Evolutionary conservation across 2,888 invertebrate genomes (phyloP), one percentile per base, ranked within the genome.

Genomic region (Anodontia alba): DNA sequence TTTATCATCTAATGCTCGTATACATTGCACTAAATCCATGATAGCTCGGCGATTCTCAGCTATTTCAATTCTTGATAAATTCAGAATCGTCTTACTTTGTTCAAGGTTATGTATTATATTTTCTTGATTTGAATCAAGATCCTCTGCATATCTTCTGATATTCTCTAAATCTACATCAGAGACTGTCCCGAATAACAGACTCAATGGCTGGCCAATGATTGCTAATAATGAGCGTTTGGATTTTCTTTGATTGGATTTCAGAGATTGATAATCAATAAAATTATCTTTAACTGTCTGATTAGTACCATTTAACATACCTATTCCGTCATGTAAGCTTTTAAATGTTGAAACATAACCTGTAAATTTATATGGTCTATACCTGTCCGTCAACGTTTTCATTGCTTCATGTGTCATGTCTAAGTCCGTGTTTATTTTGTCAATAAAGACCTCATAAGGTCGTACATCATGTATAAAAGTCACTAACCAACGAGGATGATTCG

Each of bases 401-500:
- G n/a, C n/a, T n/a, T n/a, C n/a, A n/a, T n/a, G n/a, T n/a, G n/a
- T n/a, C n/a, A n/a, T n/a, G n/a, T n/a, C 33, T 7, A 54, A 20
- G 26, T 54, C 72, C 20, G 15, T 36, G 23, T 36, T 33, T n/a
- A 75, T 75, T 51, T 71, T 46, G 36, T n/a, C 17, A 42, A 75
- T 72, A 20, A 80, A 49, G 3, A 10, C n/a, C 17, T 71, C n/a
- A 43, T 49, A 75, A 26, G 75, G 75, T 36, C 29, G 29, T n/a
- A 75, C 33, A 49, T 75, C 72, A 76, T 72, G 66, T 5, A 75
- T n/a, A 71, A 80, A 76, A 49, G 75, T 75, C 12, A 80, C 66
- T n/a, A 54, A 38, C 75, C 80, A 80, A 26, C 31, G 62, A 5
- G 20, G 38, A 54, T 75, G 31, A 67, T n/a, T n/a, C n/a, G n/a